Evolutionary conservation across 2,888 invertebrate species (phyloP).

Genomic region (Drosophila formosana): DNA sequence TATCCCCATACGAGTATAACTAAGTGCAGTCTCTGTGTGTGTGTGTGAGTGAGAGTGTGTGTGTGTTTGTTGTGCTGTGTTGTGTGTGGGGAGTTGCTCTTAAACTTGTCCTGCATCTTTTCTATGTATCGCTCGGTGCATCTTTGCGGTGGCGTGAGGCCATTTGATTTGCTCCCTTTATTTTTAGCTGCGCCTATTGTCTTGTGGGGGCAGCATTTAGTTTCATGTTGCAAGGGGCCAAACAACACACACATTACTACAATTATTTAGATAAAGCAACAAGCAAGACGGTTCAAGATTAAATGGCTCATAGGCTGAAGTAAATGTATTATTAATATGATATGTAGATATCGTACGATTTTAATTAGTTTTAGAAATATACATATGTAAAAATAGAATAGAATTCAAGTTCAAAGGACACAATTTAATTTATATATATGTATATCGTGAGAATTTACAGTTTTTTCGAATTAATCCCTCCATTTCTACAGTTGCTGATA

Average conservation of each 20-base stretch:
- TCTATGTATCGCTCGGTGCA: constrained; percentile 63
- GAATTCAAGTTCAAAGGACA: no score
- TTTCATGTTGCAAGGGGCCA: not conserved
- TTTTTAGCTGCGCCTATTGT: constrained; percentile 58
- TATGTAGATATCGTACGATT: not conserved
- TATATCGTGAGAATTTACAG: no score
- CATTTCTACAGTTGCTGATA: no score
- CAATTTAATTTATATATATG: no score
- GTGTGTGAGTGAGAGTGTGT: constrained; percentile 25
- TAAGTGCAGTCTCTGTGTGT: constrained; percentile 52
- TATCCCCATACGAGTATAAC: constrained; percentile 59
- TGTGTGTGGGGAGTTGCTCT: constrained; percentile 69
- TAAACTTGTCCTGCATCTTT: constrained; percentile 78
- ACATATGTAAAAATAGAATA: no score
- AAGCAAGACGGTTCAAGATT: not conserved
- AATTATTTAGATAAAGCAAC: not conserved
- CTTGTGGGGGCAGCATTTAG: constrained; percentile 40
- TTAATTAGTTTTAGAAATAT: no score
- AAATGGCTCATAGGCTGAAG: not conserved
- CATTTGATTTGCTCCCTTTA: constrained; percentile 75
- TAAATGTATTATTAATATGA: not conserved
- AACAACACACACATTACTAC: not conserved
- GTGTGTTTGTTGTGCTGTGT: constrained; percentile 26
- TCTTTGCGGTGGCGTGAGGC: constrained; percentile 63
- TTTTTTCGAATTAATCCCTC: not conserved